A percentile compares a stretch with the other conserved stretches of the same genome.
phyloP scores from a whole-genome alignment of 2,113 vertebrate genomes.

The Uria aalge region DNA sequence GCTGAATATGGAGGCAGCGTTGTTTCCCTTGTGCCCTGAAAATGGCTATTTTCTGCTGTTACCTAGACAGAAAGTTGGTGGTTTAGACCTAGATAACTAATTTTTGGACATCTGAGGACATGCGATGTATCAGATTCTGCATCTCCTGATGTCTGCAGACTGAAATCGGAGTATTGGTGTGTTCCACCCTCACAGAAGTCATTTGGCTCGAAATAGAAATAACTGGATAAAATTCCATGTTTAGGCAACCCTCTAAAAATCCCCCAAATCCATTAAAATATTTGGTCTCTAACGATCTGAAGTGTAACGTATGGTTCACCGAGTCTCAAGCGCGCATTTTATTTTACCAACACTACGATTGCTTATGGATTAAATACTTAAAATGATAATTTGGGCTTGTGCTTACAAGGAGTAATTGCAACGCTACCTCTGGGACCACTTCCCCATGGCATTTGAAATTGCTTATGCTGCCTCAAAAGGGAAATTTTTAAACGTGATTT shows the following conservation, averaged over 20 bases:
- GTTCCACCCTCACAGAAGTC: background rate
- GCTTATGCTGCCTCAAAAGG: background rate
- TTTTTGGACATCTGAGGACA: background rate
- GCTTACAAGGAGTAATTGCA: background rate
- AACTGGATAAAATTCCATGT: background rate
- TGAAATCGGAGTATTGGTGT: background rate
- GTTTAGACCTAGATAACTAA: background rate
- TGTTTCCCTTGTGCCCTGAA: background rate
- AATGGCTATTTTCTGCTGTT: background rate
- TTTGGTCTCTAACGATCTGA: background rate
- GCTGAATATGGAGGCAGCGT: background rate
- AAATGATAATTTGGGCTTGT: background rate
- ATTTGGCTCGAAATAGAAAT: background rate
- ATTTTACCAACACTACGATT: background rate
- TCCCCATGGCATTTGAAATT: background rate
- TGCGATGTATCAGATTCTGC: background rate
- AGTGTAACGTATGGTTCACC: accelerated
- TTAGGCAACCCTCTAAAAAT: background rate
- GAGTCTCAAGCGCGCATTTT: background rate
- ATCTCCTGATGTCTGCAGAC: background rate
- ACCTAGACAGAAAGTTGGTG: background rate
- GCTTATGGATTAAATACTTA: background rate
- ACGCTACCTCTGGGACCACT: background rate
- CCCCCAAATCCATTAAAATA: background rate
- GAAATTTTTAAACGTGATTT: background rate